phyloP scores from a whole-genome alignment of 2,888 invertebrate species.

The Callimorpha dominula region DNA sequence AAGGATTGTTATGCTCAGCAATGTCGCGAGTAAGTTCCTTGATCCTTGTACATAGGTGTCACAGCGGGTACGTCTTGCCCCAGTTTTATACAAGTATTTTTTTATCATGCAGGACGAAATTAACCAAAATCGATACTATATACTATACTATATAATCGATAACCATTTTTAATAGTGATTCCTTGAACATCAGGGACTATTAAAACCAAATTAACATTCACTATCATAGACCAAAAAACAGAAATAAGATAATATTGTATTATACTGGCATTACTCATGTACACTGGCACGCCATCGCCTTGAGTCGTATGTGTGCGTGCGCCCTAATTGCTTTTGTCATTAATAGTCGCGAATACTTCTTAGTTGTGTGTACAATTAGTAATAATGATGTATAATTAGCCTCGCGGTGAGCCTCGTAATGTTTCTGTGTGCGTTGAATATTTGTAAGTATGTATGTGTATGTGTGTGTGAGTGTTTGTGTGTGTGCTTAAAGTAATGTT shows the following conservation, averaged over 20 bases:
- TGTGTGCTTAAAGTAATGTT: slow-evolving; percentile 2
- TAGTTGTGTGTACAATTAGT: slow-evolving; percentile 84
- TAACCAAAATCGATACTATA: background rate
- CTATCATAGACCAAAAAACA: slow-evolving; percentile 33
- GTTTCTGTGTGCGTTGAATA: slow-evolving; percentile 38
- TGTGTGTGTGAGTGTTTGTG: slow-evolving; percentile 7
- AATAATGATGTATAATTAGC: slow-evolving; percentile 85
- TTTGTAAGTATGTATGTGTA: background rate
- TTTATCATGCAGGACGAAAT: background rate
- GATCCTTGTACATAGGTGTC: no score
- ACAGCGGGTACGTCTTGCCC: no score
- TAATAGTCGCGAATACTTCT: slow-evolving; percentile 86
- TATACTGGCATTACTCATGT: slow-evolving; percentile 24
- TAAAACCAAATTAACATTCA: slow-evolving; percentile 41
- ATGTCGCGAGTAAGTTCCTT: no score
- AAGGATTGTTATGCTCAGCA: no score
- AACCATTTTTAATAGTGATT: background rate
- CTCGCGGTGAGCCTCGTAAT: slow-evolving; percentile 56
- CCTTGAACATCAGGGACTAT: slow-evolving; percentile 10
- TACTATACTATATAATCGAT: no score
- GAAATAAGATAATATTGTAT: slow-evolving; percentile 35
- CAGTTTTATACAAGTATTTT: no score
- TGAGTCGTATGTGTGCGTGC: slow-evolving; percentile 69
- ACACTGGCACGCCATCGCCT: slow-evolving; percentile 39
- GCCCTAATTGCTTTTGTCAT: slow-evolving; percentile 86